Percentiles rank a stretch among this genome's conserved stretches.
Evolutionary conservation across 2,888 invertebrate genomes (phyloP).

Genomic region (Subacronicta megacephala): DNA sequence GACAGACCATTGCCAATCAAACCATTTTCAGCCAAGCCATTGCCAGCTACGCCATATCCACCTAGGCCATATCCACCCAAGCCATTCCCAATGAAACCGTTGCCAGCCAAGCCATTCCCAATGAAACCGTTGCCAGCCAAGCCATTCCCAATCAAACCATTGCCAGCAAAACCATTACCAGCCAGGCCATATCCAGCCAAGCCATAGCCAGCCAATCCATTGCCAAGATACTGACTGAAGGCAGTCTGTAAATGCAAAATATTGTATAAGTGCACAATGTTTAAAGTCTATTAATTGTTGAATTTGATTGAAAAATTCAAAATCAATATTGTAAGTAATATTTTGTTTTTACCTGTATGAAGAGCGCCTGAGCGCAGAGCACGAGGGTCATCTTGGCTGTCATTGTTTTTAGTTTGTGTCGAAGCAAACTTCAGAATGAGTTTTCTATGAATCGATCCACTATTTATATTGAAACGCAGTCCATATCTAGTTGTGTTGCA

Average conservation of each 20-base stretch:
- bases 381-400: conserved; percentile 4
- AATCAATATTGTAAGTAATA: too few species aligned
- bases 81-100: conserved; percentile 3
- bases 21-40: conserved; percentile 29
- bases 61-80: conserved; percentile 8
- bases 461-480: conserved; percentile 23
- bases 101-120: conserved; percentile 4
- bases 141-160: neutral
- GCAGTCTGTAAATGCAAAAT: neutral
- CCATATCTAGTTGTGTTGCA: conserved; percentile 16
- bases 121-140: conserved; percentile 2
- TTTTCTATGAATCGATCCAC: conserved; percentile 6
- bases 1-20: conserved; percentile 17
- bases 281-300: too few species aligned
- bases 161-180: neutral
- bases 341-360: conserved; percentile 14
- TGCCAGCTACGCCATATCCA: conserved; percentile 5
- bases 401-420: conserved; percentile 19
- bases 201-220: neutral
- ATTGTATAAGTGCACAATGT: too few species aligned
- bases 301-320: too few species aligned
- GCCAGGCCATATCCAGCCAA: neutral
- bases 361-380: conserved; percentile 12
- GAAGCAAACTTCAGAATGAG: conserved; percentile 18
- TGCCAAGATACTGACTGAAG: neutral